A percentile compares a stretch with the other conserved stretches of the same genome.
Evolutionary conservation across 1,140 invertebrate genomes (phyloP).

Genomic region (Cherax quadricarinatus): DNA sequence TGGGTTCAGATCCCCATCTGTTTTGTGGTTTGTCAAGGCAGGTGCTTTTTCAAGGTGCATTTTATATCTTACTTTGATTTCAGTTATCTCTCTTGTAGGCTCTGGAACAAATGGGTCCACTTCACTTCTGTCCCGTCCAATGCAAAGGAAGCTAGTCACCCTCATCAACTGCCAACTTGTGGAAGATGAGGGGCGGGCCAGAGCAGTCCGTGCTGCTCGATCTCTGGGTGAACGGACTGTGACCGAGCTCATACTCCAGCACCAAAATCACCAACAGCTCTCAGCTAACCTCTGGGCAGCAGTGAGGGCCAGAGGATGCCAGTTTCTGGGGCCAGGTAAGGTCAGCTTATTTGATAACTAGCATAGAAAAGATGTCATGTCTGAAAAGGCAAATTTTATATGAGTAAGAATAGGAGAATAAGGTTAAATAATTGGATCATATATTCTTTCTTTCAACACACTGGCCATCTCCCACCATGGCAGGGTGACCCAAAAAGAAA

Average conservation of each 20-base stretch:
- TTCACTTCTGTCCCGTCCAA: slow-evolving; percentile 87
- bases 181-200: slow-evolving; percentile 86
- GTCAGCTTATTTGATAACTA: background rate
- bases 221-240: slow-evolving; percentile 96
- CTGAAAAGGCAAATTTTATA: too few species aligned
- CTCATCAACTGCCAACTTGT: slow-evolving; percentile 94
- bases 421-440: too few species aligned
- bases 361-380: too few species aligned
- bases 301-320: slow-evolving; percentile 96
- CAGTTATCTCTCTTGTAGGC: slow-evolving; percentile 66
- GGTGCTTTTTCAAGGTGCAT: too few species aligned
- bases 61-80: too few species aligned
- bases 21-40: too few species aligned
- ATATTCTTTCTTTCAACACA: too few species aligned
- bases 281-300: slow-evolving; percentile 98
- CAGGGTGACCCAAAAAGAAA: too few species aligned
- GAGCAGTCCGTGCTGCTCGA: slow-evolving; percentile 89
- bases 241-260: slow-evolving; percentile 95
- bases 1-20: too few species aligned
- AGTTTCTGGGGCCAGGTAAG: slow-evolving; percentile 95
- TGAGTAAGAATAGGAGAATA: too few species aligned
- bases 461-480: too few species aligned
- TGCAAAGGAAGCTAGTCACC: slow-evolving; percentile 96
- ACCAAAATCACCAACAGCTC: slow-evolving; percentile 94
- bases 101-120: slow-evolving; percentile 75